These are phyloP conservation scores for Clamator glandarius DNA, from an alignment of 2,797 vertebrate species.

Conservation along the genomic window DNA sequence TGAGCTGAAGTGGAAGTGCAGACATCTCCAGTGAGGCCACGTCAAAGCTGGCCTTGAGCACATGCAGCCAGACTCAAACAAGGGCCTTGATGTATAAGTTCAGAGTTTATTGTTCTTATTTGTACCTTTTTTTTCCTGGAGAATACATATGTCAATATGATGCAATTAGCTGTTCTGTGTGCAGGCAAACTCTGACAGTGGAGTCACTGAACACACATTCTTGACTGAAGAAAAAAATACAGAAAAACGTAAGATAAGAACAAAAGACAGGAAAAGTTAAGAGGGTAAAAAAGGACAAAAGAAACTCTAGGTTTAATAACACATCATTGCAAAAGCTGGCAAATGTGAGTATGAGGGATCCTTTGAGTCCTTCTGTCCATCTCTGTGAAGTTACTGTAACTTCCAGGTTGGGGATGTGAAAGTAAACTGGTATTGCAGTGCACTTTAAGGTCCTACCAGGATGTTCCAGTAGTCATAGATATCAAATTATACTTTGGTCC, in stretches of 20 bases:
- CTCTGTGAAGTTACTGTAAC: not conserved
- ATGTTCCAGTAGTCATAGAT: not conserved
- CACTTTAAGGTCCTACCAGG: not conserved
- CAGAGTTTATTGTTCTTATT: not conserved
- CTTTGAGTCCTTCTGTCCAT: not conserved
- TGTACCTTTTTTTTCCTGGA: not conserved
- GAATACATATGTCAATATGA: not conserved
- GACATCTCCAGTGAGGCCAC: not conserved
- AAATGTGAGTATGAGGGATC: not conserved
- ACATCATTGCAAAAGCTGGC: not conserved
- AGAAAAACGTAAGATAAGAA: not conserved
- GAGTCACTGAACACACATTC: too few species aligned
- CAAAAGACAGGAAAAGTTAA: not conserved
- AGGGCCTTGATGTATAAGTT: not conserved
- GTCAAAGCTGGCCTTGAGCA: not conserved
- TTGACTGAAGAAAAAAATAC: not conserved
- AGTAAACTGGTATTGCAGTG: accelerated
- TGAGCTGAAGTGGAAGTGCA: too few species aligned
- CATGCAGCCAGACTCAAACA: not conserved
- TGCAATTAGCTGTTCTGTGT: not conserved
- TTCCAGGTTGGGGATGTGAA: not conserved
- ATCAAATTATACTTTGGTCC: not conserved
- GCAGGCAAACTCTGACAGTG: not conserved
- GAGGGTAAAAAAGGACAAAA: not conserved
- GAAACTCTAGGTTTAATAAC: not conserved